A percentile compares a stretch with the other conserved stretches of the same genome.
These are phyloP conservation scores for Hoplias malabaricus DNA, from an alignment of 2,113 vertebrate genomes.

Conservation along the genomic window DNA sequence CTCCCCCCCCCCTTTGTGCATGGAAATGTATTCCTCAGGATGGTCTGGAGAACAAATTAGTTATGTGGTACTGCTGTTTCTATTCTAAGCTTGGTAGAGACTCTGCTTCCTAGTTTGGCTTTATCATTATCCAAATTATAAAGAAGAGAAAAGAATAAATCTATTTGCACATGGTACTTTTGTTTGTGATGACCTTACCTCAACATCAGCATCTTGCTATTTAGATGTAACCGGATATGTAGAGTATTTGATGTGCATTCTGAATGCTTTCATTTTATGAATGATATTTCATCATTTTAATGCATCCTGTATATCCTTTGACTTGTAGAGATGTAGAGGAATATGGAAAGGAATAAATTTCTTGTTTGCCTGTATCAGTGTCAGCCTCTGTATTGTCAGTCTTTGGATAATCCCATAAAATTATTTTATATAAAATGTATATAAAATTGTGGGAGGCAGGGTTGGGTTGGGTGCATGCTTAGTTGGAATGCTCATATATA, in stretches of 20 bases:
- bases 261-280: constrained; percentile 16
- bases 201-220: not conserved
- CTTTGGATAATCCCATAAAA: not conserved
- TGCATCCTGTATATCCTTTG: constrained; percentile 1
- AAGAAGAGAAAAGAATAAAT: constrained; percentile 51
- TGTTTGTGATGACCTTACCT: constrained; percentile 21
- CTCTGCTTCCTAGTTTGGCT: constrained; percentile 52
- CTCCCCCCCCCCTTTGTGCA: not conserved
- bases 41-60: constrained; percentile 32
- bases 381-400: not conserved
- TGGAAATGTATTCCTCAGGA: not conserved
- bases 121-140: constrained; percentile 52
- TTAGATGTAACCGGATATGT: not conserved
- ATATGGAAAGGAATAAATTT: not conserved
- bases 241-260: not conserved
- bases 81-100: constrained; percentile 46
- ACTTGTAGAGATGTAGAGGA: not conserved
- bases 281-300: constrained; percentile 16
- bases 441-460: not conserved
- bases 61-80: constrained; percentile 24
- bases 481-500: too few relatives aligned
- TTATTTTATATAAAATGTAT: not conserved
- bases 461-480: not conserved
- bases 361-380: not conserved
- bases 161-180: constrained; percentile 26